Conservation (phyloP, 2,888 invertebrate genomes). For the Drosophila incognita region DNA sequence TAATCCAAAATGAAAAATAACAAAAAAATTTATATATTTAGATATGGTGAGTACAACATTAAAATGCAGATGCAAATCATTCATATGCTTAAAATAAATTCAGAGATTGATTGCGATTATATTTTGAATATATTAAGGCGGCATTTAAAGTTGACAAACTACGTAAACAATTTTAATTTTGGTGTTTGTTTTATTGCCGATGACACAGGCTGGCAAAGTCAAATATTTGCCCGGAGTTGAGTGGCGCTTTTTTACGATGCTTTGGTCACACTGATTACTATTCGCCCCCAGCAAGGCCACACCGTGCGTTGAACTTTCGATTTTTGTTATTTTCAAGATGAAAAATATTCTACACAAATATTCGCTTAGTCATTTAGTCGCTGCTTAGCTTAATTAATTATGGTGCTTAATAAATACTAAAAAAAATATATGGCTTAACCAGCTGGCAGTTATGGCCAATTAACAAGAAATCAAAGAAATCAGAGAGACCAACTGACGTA, state of each 20-base stretch:
- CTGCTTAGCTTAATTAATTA: slow-evolving; percentile 64
- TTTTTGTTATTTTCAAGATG: slow-evolving; percentile 19
- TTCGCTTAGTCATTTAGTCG: slow-evolving; percentile 60
- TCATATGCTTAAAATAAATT: background rate
- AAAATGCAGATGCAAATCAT: background rate
- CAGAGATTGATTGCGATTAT: background rate
- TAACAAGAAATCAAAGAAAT: slow-evolving; percentile 32
- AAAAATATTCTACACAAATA: slow-evolving; percentile 42
- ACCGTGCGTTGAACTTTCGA: slow-evolving; percentile 68
- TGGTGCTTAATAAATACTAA: slow-evolving; percentile 54
- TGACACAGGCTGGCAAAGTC: slow-evolving; percentile 1
- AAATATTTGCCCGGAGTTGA: slow-evolving; percentile 41
- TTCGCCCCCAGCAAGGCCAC: slow-evolving; percentile 58
- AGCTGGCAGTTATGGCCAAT: slow-evolving; percentile 32
- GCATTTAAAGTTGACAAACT: background rate
- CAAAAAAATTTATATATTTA: too few relatives aligned
- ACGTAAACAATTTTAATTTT: slow-evolving; percentile 10
- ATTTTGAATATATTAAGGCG: background rate
- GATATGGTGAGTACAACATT: background rate
- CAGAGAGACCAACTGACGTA: background rate
- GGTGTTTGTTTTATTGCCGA: slow-evolving; percentile 1
- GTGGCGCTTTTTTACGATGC: slow-evolving; percentile 19
- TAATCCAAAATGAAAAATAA: too few relatives aligned
- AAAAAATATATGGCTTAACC: slow-evolving; percentile 8
- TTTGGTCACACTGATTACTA: slow-evolving; percentile 16